Percentiles rank a stretch among this genome's conserved stretches.
These are phyloP conservation scores for Emmelina monodactyla DNA, from an alignment of 2,888 invertebrate genomes.

Conservation along the genomic window DNA sequence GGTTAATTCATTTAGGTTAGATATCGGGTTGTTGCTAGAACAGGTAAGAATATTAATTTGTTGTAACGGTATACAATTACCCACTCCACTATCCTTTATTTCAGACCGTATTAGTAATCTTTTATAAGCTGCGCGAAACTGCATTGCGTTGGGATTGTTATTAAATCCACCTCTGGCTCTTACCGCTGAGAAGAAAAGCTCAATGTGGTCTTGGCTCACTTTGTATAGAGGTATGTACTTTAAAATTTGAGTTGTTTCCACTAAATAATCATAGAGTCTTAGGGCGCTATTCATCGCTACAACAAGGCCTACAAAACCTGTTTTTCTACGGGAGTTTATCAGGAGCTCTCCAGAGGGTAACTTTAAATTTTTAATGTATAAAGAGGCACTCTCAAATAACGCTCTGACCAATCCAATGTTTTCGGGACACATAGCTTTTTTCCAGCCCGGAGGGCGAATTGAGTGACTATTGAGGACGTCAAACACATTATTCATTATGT, in stretches of 20 bases:
- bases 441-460: constrained; percentile 14
- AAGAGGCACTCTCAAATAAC: constrained; percentile 10
- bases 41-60: constrained; percentile 13
- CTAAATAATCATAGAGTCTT: constrained; percentile 8
- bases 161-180: constrained; percentile 15
- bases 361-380: constrained; percentile 6
- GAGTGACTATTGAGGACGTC: constrained; percentile 15
- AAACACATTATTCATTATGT: constrained; percentile 13
- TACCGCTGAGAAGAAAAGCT: constrained; percentile 13
- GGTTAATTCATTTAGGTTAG: constrained; percentile 4
- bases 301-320: constrained; percentile 16
- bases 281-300: constrained; percentile 15
- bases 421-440: constrained; percentile 9
- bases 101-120: constrained; percentile 10
- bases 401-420: constrained; percentile 13
- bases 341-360: constrained; percentile 4
- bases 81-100: constrained; percentile 11
- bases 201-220: constrained; percentile 13
- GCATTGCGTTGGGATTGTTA: constrained; percentile 16
- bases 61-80: constrained; percentile 14
- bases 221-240: constrained; percentile 11
- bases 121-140: constrained; percentile 14
- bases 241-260: constrained; percentile 4
- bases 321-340: constrained; percentile 13
- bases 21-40: constrained; percentile 12